These are phyloP conservation scores for Archilochus colubris DNA, from an alignment of 2,113 vertebrate species.

Conservation along the genomic window DNA sequence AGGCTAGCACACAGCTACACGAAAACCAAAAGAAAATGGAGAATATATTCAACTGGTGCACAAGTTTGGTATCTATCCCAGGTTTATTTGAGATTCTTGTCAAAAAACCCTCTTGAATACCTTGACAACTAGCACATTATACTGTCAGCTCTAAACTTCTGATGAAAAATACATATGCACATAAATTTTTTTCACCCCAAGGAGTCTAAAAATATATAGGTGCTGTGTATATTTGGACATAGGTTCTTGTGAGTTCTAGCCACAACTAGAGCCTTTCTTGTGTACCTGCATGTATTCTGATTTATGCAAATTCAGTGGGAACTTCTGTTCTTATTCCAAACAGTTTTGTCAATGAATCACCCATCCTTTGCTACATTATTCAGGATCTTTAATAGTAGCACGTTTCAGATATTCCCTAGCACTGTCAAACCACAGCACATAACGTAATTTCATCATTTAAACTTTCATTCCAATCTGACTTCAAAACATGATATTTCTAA, in stretches of 20 bases:
- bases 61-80: background rate
- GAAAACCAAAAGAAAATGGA: background rate
- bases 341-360: background rate
- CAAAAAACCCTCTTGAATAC: background rate
- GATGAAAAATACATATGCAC: background rate
- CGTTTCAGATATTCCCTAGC: background rate
- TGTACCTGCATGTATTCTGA: accelerated
- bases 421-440: background rate
- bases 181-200: background rate
- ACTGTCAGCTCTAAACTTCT: background rate
- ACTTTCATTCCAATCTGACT: background rate
- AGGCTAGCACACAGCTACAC: background rate
- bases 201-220: constrained; percentile 22
- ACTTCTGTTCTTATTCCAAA: background rate
- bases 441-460: background rate
- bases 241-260: background rate
- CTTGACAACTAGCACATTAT: background rate
- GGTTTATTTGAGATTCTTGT: background rate
- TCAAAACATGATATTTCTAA: background rate
- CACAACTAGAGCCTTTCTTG: background rate
- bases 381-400: background rate
- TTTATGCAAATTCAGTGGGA: background rate
- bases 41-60: background rate
- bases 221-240: background rate
- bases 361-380: background rate